phyloP scores from a whole-genome alignment of 1,140 invertebrate species.

The Parasteatoda tepidariorum region DNA sequence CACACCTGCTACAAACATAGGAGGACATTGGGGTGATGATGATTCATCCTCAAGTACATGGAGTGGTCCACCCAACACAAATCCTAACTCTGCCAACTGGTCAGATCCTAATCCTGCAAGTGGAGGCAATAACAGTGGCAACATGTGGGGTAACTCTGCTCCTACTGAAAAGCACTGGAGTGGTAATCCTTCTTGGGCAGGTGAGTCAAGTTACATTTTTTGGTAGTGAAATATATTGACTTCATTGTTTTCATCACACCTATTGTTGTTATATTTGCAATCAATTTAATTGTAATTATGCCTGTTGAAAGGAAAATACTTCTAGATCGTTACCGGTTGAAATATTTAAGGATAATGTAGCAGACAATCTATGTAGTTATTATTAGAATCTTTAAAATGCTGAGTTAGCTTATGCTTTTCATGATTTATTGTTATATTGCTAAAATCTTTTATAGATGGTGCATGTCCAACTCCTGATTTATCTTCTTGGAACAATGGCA shows the following conservation, averaged over 20 bases:
- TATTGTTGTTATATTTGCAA: too few species aligned
- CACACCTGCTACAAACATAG: constrained; percentile 89
- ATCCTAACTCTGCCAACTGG: constrained; percentile 26
- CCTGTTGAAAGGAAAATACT: too few species aligned
- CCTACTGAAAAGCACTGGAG: constrained; percentile 25
- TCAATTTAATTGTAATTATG: too few species aligned
- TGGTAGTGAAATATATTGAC: too few species aligned
- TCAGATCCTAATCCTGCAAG: not conserved
- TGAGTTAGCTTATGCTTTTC: too few species aligned
- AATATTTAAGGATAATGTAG: too few species aligned
- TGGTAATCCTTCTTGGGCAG: constrained; percentile 29
- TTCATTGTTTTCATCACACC: too few species aligned
- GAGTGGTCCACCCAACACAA: constrained; percentile 73
- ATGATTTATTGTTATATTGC: too few species aligned
- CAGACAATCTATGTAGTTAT: too few species aligned
- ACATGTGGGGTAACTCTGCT: constrained; percentile 36
- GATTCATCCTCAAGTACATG: constrained; percentile 73
- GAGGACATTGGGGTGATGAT: constrained; percentile 94
- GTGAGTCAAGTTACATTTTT: not conserved
- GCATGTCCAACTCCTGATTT: not conserved
- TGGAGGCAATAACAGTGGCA: not conserved
- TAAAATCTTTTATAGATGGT: constrained; percentile 8
- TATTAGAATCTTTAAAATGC: too few species aligned
- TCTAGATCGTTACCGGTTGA: too few species aligned
- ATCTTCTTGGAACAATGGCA: constrained; percentile 4